Conservation (phyloP, 2,113 vertebrate species). For the Anolis carolinensis region DNA sequence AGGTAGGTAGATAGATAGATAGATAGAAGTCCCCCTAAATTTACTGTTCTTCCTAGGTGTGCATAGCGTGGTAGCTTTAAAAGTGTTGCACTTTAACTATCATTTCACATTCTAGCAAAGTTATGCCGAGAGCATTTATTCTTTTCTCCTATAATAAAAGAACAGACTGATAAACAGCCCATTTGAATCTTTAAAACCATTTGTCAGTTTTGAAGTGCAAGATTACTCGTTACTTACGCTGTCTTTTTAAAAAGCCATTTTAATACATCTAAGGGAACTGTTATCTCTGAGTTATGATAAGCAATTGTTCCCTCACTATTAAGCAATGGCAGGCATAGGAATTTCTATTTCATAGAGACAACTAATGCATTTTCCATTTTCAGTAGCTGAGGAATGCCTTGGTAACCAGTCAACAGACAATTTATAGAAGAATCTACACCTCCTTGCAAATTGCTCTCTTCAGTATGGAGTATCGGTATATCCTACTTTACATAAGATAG, state of each 20-base stretch:
- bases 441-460: constrained; percentile 29
- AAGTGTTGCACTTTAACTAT: neutral
- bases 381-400: no score
- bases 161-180: constrained; percentile 18
- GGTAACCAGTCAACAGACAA: neutral
- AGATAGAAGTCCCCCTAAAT: no score
- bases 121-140: constrained; percentile 57
- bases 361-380: constrained; percentile 21
- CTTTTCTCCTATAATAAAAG: neutral
- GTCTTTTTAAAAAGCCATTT: neutral
- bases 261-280: neutral
- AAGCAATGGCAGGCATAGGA: constrained; percentile 8
- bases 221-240: constrained; percentile 21
- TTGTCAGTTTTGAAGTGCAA: neutral
- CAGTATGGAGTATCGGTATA: neutral
- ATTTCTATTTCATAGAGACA: neutral
- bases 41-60: neutral
- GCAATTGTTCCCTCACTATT: constrained; percentile 10
- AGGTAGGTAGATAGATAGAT: no score
- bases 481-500: no score
- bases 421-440: neutral
- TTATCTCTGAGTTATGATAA: neutral
- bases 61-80: neutral
- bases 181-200: constrained; percentile 28
- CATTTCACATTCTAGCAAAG: constrained; percentile 55